Conservation (phyloP, 2,888 invertebrate genomes). For the Brachypterus glaber region DNA sequence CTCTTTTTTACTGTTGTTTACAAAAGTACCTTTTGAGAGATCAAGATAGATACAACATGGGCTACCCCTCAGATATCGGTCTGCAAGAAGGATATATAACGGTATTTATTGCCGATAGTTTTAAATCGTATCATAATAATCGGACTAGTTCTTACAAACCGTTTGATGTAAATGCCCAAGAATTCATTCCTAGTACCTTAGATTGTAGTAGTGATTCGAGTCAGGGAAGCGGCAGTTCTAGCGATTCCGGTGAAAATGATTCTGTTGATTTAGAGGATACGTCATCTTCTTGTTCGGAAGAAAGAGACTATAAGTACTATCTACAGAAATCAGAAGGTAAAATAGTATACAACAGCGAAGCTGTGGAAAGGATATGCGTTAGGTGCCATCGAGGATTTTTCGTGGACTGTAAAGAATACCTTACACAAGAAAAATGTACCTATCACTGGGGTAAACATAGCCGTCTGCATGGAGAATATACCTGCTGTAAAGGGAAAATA, state of each 20-base stretch:
- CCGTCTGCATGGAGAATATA: slow-evolving; percentile 37
- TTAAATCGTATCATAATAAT: not conserved
- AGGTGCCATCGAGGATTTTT: slow-evolving; percentile 65
- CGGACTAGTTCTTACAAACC: slow-evolving; percentile 1
- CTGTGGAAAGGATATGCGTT: slow-evolving; percentile 45
- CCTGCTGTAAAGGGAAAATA: slow-evolving; percentile 53
- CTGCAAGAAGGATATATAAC: slow-evolving; percentile 31
- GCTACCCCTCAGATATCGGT: slow-evolving; percentile 61
- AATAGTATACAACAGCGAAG: not conserved
- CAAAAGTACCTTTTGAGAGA: slow-evolving; percentile 53
- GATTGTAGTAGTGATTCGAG: slow-evolving; percentile 23
- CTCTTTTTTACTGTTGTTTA: slow-evolving; percentile 48
- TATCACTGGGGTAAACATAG: slow-evolving; percentile 83
- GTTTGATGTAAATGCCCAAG: slow-evolving; percentile 59
- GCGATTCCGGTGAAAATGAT: slow-evolving; percentile 30
- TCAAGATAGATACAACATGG: slow-evolving; percentile 54
- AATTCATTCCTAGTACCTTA: slow-evolving; percentile 48
- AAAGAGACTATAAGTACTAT: not conserved
- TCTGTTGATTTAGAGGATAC: slow-evolving; percentile 46
- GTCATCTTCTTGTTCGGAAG: slow-evolving; percentile 33
- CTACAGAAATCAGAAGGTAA: not conserved
- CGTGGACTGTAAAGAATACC: slow-evolving; percentile 62
- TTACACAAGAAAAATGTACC: slow-evolving; percentile 63
- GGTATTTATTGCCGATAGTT: not conserved
- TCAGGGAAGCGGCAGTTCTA: slow-evolving; percentile 43